Evolutionary conservation across 1,140 invertebrate genomes (phyloP), one percentile per base, ranked within the genome.

Genomic region (Drosophila orena): DNA sequence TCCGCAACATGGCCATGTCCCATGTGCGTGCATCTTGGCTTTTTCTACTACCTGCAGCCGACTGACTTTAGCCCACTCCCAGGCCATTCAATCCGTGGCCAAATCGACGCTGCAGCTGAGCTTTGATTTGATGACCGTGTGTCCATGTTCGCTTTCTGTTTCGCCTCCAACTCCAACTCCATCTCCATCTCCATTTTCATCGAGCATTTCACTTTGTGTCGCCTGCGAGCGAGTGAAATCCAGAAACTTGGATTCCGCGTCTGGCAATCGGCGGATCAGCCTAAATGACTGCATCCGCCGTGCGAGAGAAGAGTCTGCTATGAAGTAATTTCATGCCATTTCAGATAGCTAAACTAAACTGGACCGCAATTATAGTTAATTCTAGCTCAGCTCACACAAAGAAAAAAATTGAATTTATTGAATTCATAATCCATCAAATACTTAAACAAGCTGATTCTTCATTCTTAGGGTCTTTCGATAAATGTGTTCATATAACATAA

Each of bases 281-380:
- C 78, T 68, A 86, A 86, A 88, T 88, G 83, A 81, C 55, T 81
- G 79, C 79, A 86, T 88, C 83, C 84, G 83, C 74, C 75, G 79
- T 56, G 54, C 35, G 69, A 79, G 54, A 44, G 61, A 61, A 65
- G 75, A 79, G 70, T 71, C 43, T 35, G 43, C 77, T 85, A 80
- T 83, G 83, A 79, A 88, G 76, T 86, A 86, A 84, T 84, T 84
- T 84, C 76, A 83, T 74, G 74, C 64, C 59, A 66, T 70, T 66
- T 74, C 52, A 65, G 50, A 61, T 43, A 55, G 35, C 68, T 27
- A 49, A 70, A 35, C 27, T 17, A 49, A 69, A 55, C 64, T 47
- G 62, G 42, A 43, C 66, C 49, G 55, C 43, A 88, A 88, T 88
- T 88, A 89, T 77, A 88, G 66, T 83, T 75, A 89, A 88, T 89